Percentiles rank a stretch among this genome's conserved stretches.
Conservation (phyloP, 2,113 vertebrate species). For the Oryzias woworae region DNA sequence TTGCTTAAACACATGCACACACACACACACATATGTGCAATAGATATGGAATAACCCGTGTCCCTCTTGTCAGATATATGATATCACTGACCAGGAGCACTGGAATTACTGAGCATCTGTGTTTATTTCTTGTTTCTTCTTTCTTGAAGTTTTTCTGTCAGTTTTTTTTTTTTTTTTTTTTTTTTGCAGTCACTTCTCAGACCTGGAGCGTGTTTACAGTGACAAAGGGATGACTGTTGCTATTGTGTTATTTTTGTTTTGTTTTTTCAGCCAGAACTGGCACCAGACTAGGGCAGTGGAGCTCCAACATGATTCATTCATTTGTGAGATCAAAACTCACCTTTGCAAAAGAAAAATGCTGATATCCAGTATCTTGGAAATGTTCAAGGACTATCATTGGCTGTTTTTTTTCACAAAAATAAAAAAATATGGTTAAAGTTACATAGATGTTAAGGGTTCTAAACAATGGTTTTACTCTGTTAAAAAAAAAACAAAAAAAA, state of each 20-base stretch:
- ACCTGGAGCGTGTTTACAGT: constrained; percentile 57
- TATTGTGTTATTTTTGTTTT: constrained; percentile 30
- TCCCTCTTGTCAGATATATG: constrained; percentile 80
- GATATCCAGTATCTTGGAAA: too few relatives aligned
- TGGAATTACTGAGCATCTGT: constrained; percentile 65
- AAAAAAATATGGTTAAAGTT: not conserved
- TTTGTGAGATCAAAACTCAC: constrained; percentile 23
- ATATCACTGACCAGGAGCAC: constrained; percentile 84
- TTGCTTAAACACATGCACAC: constrained; percentile 38
- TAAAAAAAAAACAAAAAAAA: constrained; percentile 22
- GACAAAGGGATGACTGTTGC: constrained; percentile 46
- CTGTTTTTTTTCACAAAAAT: not conserved
- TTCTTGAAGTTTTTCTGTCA: constrained; percentile 49
- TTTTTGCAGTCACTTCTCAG: constrained; percentile 43
- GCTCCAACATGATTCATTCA: constrained; percentile 29
- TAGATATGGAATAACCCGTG: constrained; percentile 79
- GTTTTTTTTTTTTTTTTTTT: constrained; percentile 44
- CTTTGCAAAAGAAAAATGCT: too few relatives aligned
- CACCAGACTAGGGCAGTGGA: constrained; percentile 20
- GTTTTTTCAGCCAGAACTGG: constrained; percentile 39
- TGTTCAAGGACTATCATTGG: not conserved
- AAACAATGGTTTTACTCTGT: constrained; percentile 7
- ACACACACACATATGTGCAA: constrained; percentile 27
- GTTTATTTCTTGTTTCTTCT: constrained; percentile 51
- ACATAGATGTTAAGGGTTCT: constrained; percentile 25